Conservation (phyloP, 2,797 vertebrate genomes). For the Rallus crepitans region DNA sequence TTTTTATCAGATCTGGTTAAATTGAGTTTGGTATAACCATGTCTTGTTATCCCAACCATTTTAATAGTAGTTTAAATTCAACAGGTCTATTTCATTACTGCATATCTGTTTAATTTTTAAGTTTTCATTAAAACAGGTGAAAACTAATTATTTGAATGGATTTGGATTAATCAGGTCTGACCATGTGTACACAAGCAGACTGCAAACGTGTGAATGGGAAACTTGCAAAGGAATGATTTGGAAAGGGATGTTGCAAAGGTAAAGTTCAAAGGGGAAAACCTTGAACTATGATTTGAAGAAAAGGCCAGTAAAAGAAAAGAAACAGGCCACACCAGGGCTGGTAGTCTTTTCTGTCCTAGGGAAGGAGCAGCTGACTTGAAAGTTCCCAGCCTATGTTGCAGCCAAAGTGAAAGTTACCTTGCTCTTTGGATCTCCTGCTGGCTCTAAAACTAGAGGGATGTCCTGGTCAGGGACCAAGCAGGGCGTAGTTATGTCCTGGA, state of each 20-base stretch:
- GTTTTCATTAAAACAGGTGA: not conserved
- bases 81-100: not conserved
- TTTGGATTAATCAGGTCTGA: conserved; percentile 33
- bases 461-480: conserved; percentile 72
- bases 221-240: conserved; percentile 54
- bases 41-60: not conserved
- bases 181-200: not conserved
- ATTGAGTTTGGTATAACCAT: not conserved
- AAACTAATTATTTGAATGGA: not conserved
- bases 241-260: conserved; percentile 55
- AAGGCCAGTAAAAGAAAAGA: conserved; percentile 53
- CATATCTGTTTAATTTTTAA: conserved; percentile 23
- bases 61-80: not conserved
- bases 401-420: conserved; percentile 70
- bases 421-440: conserved; percentile 69
- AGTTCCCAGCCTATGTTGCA: conserved; percentile 46
- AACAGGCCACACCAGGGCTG: conserved; percentile 54
- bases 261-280: conserved; percentile 57
- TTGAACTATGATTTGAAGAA: conserved; percentile 53
- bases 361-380: conserved; percentile 55
- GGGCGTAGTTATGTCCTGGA: conserved; percentile 76
- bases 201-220: conserved; percentile 22
- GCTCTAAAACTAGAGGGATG: conserved; percentile 74
- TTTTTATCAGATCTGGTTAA: not conserved
- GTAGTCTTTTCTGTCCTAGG: conserved; percentile 45